A percentile compares a stretch with the other conserved stretches of the same genome.
phyloP scores from a whole-genome alignment of 1,140 invertebrate species.

The Cherax quadricarinatus region DNA sequence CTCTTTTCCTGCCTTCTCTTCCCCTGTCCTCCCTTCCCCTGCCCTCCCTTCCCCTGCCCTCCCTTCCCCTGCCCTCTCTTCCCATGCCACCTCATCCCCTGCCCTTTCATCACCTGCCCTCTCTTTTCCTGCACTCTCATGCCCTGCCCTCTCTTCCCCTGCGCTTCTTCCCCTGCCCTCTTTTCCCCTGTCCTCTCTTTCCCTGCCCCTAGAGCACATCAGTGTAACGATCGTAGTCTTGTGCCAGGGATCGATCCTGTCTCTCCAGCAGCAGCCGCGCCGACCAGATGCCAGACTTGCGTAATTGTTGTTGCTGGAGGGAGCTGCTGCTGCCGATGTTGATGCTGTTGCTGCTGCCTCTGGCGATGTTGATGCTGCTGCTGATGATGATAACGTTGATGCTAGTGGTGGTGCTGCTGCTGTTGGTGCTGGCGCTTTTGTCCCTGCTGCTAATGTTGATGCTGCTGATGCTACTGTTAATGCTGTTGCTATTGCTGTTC shows the following conservation, averaged over 20 bases:
- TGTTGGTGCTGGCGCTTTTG: no score
- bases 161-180: background rate
- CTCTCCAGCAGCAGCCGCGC: no score
- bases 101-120: conserved; percentile 11
- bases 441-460: no score
- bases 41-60: conserved; percentile 1
- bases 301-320: no score
- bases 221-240: background rate
- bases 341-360: no score
- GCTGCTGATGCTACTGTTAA: no score
- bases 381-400: no score
- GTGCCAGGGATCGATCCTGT: background rate
- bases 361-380: no score
- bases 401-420: no score
- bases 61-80: background rate
- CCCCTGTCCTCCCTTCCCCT: background rate
- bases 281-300: no score
- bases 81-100: background rate
- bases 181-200: background rate
- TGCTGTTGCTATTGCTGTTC: no score
- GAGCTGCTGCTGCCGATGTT: no score
- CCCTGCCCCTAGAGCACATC: background rate
- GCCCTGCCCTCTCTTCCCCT: background rate
- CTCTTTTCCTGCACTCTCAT: background rate
- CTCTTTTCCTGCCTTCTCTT: background rate